Conservation (phyloP, 1,140 invertebrate species). For the Calliopsis andreniformis region DNA sequence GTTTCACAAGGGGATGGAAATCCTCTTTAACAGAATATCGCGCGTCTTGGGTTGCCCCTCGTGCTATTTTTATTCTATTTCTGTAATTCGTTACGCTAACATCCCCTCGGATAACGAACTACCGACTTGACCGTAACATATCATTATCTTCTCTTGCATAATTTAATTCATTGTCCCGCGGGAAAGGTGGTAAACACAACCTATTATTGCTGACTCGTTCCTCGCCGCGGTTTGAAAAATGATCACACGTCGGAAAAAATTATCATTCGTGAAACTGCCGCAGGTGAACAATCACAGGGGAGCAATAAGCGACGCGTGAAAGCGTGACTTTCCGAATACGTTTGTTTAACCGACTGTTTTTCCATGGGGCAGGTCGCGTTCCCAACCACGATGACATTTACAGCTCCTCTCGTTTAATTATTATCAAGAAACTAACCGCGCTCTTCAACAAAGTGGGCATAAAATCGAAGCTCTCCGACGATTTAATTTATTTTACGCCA, state of each 20-base stretch:
- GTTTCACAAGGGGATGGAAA: neutral
- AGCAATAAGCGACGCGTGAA: neutral
- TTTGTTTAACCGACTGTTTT: neutral
- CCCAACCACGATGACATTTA: neutral
- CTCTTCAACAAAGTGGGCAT: too few species aligned
- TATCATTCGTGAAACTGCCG: neutral
- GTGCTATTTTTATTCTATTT: too few species aligned
- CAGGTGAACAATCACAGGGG: neutral
- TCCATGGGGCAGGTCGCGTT: neutral
- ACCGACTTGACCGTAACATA: conserved; percentile 1
- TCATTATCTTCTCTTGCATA: conserved; percentile 21
- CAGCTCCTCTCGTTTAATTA: neutral
- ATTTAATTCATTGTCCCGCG: conserved; percentile 9
- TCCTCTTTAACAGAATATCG: neutral
- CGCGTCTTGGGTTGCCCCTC: neutral
- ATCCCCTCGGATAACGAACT: neutral
- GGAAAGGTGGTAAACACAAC: neutral
- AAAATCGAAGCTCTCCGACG: too few species aligned
- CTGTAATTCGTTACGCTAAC: too few species aligned
- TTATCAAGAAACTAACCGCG: neutral
- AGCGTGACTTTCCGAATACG: neutral
- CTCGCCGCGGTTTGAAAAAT: neutral
- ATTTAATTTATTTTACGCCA: neutral
- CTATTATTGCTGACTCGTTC: neutral
- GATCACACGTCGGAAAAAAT: too few species aligned